phyloP scores from a whole-genome alignment of 2,888 invertebrate species.

The Cantharis rufa region DNA sequence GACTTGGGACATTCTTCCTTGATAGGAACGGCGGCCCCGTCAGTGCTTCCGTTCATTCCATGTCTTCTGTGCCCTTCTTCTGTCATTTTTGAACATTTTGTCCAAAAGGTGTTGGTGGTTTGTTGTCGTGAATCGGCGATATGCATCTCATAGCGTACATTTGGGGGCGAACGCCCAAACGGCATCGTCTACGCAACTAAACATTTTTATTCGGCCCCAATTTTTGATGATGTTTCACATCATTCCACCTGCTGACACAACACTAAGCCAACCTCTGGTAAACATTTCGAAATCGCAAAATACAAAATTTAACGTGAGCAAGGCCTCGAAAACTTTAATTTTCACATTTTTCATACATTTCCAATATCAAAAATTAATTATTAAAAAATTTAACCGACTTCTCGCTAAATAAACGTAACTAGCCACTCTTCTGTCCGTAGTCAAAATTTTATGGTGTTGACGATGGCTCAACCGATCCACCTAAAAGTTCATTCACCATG shows the following conservation, averaged over 20 bases:
- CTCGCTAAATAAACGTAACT: constrained; percentile 30
- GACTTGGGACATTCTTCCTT: constrained; percentile 56
- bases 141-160: constrained; percentile 69
- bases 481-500: constrained; percentile 36
- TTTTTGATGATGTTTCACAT: constrained; percentile 42
- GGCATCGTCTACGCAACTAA: constrained; percentile 59
- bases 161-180: constrained; percentile 51
- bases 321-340: constrained; percentile 36
- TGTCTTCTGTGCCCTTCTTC: constrained; percentile 72
- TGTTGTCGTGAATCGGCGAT: constrained; percentile 59
- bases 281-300: constrained; percentile 43
- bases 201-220: constrained; percentile 54
- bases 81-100: constrained; percentile 72
- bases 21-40: constrained; percentile 61
- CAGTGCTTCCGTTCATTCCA: constrained; percentile 73
- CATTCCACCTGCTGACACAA: constrained; percentile 54
- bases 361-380: constrained; percentile 2
- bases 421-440: constrained; percentile 42
- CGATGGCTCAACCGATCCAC: constrained; percentile 49
- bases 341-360: constrained; percentile 36
- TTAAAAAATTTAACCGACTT: constrained; percentile 40
- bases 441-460: constrained; percentile 53
- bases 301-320: constrained; percentile 35
- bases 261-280: constrained; percentile 41
- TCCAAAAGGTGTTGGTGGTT: constrained; percentile 68